phyloP scores from a whole-genome alignment of 2,797 vertebrate genomes.

The Lates japonicus region DNA sequence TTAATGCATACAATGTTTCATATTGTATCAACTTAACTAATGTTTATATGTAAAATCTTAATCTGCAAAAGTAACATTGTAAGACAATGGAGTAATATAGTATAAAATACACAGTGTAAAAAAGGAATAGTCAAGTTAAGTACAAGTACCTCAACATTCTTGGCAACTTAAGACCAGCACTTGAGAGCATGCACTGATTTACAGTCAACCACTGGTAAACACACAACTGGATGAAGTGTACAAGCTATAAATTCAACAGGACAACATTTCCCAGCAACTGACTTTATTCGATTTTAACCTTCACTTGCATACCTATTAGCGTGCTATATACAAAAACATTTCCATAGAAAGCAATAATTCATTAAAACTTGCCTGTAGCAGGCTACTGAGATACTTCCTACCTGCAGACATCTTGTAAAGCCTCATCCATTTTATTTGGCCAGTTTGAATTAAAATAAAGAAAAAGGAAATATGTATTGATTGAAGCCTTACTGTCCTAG shows the following conservation, averaged over 20 bases:
- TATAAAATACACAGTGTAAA: neutral
- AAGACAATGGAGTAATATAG: neutral
- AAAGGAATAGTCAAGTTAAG: neutral
- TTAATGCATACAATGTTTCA: neutral
- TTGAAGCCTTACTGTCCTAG: constrained; percentile 33
- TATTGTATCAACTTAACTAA: neutral
- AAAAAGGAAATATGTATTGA: constrained; percentile 36
- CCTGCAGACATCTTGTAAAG: constrained; percentile 35
- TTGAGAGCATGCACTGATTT: constrained; percentile 4
- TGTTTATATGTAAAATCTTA: neutral
- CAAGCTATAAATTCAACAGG: constrained; percentile 57
- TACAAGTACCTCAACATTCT: neutral
- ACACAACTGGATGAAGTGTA: neutral
- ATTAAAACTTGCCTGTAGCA: constrained; percentile 47
- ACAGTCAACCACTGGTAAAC: constrained; percentile 2
- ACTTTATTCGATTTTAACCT: constrained; percentile 76
- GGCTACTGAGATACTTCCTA: constrained; percentile 38
- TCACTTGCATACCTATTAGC: constrained; percentile 72
- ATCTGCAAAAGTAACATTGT: neutral
- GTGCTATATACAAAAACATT: constrained; percentile 76
- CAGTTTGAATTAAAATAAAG: constrained; percentile 38
- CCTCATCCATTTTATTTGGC: constrained; percentile 38
- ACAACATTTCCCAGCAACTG: constrained; percentile 71
- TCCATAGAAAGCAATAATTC: constrained; percentile 53
- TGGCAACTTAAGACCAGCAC: neutral